Percentiles rank a stretch among this genome's conserved stretches.
Conservation (phyloP, 2,888 invertebrate genomes). For the Trissoscelio sp. region DNA sequence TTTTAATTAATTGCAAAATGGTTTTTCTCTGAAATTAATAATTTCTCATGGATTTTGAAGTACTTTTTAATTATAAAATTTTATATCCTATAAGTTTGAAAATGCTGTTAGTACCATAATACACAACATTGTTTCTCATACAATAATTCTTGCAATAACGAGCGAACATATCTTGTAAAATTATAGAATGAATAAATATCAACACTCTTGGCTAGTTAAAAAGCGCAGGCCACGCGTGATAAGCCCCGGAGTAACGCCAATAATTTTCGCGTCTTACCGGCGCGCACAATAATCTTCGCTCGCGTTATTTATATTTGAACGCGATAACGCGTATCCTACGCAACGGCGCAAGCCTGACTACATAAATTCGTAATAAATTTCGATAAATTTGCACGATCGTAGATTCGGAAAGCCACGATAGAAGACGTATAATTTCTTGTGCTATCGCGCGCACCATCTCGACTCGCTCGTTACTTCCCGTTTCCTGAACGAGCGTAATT, state of each 20-base stretch:
- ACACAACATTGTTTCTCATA: conserved; percentile 10
- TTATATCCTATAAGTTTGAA: not conserved
- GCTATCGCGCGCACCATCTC: conserved; percentile 60
- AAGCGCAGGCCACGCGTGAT: conserved; percentile 33
- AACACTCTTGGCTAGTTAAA: conserved; percentile 24
- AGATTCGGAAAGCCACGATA: conserved; percentile 52
- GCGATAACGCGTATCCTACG: conserved; percentile 59
- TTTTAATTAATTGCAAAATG: too few relatives aligned
- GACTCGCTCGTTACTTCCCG: conserved; percentile 58
- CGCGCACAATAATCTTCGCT: conserved; percentile 57
- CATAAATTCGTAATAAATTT: conserved; percentile 64
- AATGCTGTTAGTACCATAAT: not conserved
- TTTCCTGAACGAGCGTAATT: conserved; percentile 62
- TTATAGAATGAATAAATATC: conserved; percentile 56
- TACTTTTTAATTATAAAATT: too few relatives aligned
- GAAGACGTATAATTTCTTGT: conserved; percentile 64
- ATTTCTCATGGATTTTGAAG: too few relatives aligned
- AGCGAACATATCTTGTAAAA: conserved; percentile 36
- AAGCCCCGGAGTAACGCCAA: conserved; percentile 33
- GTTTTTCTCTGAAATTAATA: too few relatives aligned
- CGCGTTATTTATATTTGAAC: conserved; percentile 42
- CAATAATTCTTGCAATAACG: not conserved
- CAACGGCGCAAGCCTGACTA: conserved; percentile 54
- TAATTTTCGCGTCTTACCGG: conserved; percentile 51
- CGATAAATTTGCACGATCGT: conserved; percentile 60